phyloP scores from a whole-genome alignment of 2,113 vertebrate genomes.

The Hippocampus comes region DNA sequence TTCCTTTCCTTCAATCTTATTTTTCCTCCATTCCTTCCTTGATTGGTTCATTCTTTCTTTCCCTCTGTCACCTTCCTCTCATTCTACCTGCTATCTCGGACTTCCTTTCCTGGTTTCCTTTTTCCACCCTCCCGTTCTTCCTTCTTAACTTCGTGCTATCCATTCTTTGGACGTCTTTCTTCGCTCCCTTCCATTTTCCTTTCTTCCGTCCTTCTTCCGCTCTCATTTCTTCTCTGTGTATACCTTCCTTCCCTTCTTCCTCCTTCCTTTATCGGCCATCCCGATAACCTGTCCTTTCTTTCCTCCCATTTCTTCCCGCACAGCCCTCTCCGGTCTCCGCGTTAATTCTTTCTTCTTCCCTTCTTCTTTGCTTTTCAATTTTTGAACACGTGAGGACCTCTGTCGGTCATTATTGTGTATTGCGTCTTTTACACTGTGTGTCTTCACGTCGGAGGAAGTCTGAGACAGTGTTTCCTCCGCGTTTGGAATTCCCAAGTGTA shows the following conservation, averaged over 20 bases:
- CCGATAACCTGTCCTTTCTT: too few species aligned
- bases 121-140: too few species aligned
- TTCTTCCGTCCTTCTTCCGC: neutral
- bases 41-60: too few species aligned
- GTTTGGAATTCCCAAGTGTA: neutral
- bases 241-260: neutral
- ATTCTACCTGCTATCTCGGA: too few species aligned
- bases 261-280: neutral
- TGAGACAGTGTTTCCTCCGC: neutral
- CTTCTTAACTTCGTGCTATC: too few species aligned
- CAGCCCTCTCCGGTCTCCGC: accelerated
- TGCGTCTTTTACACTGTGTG: neutral
- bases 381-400: neutral
- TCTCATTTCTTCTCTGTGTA: neutral
- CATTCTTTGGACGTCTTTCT: neutral
- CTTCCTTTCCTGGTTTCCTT: too few species aligned
- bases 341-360: neutral
- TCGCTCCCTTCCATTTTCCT: neutral
- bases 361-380: neutral
- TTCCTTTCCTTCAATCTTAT: too few species aligned
- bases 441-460: neutral
- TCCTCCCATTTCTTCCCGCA: neutral
- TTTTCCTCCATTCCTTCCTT: too few species aligned
- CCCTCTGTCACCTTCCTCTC: too few species aligned
- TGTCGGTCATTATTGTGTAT: neutral